Percentiles rank a stretch among this genome's conserved stretches.
phyloP scores from a whole-genome alignment of 2,113 vertebrate genomes.

The Jaculus jaculus region DNA sequence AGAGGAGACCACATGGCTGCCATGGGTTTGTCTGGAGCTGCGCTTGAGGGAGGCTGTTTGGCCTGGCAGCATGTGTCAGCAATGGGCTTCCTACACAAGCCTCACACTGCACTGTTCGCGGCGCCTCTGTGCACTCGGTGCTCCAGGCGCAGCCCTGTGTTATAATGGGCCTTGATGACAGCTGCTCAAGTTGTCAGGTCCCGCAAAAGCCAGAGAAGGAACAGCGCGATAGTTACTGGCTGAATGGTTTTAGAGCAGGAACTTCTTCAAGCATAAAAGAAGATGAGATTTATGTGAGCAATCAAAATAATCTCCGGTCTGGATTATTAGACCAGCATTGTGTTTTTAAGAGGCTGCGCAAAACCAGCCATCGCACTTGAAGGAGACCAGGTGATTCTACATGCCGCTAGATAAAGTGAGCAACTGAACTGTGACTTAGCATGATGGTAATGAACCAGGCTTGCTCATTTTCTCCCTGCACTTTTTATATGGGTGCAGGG shows the following conservation, averaged over 20 bases:
- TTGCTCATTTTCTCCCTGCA: constrained; percentile 25
- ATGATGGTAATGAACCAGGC: neutral
- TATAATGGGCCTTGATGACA: neutral
- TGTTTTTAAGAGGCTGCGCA: constrained; percentile 48
- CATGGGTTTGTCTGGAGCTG: constrained; percentile 49
- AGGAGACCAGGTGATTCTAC: constrained; percentile 43
- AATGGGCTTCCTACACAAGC: constrained; percentile 53
- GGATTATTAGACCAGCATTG: constrained; percentile 39
- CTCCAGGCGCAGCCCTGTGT: neutral
- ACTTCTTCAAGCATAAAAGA: constrained; percentile 30
- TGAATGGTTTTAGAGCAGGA: constrained; percentile 35
- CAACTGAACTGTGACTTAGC: constrained; percentile 12
- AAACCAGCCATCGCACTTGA: constrained; percentile 19
- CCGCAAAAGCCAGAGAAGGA: neutral
- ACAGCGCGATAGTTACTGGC: neutral
- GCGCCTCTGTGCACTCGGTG: neutral
- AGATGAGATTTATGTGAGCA: constrained; percentile 34
- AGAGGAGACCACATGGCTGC: constrained; percentile 48
- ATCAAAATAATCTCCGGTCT: neutral
- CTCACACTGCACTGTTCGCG: neutral
- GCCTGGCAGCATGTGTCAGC: constrained; percentile 66
- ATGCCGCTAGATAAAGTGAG: constrained; percentile 1
- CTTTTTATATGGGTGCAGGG: neutral
- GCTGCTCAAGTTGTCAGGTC: neutral
- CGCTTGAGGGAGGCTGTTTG: constrained; percentile 53